Evolutionary conservation across 2,888 invertebrate genomes (phyloP).

Genomic region (Drosophila quinaria): DNA sequence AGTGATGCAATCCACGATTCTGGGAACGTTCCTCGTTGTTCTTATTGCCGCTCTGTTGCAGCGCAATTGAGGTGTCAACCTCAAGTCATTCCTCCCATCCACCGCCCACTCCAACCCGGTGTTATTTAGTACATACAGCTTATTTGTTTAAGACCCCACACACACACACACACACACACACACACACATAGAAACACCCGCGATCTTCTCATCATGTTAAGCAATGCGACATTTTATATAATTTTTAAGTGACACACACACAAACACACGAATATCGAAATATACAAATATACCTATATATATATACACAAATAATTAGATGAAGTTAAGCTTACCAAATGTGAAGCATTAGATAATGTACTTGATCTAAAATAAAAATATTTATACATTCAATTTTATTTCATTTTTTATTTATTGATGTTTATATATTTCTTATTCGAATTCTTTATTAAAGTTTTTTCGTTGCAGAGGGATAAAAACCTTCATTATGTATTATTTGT

Average conservation of each 20-base stretch:
- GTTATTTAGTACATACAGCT: conserved; percentile 68
- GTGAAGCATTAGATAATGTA: conserved; percentile 51
- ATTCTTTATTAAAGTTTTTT: background rate
- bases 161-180: conserved; percentile 3
- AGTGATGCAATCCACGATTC: conserved; percentile 70
- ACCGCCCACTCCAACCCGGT: conserved; percentile 55
- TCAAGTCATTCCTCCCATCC: conserved; percentile 5
- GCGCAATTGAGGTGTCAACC: conserved; percentile 41
- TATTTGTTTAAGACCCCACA: conserved; percentile 43
- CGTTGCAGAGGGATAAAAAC: too few species aligned
- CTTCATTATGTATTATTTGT: too few species aligned
- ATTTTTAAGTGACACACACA: conserved; percentile 57
- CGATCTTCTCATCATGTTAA: conserved; percentile 54
- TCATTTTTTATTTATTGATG: background rate
- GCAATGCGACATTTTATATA: conserved; percentile 53
- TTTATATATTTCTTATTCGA: background rate
- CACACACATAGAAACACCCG: conserved; percentile 4
- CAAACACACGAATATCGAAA: conserved; percentile 71
- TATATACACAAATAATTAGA: conserved; percentile 7
- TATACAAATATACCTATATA: conserved; percentile 47
- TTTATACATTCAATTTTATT: conserved; percentile 35
- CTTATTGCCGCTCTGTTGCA: conserved; percentile 71
- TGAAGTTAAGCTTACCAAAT: conserved; percentile 65
- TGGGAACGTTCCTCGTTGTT: conserved; percentile 67
- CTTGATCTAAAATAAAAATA: conserved; percentile 55